These are phyloP conservation scores for Baronia brevicornis DNA, from an alignment of 2,888 invertebrate genomes.

Conservation along the genomic window DNA sequence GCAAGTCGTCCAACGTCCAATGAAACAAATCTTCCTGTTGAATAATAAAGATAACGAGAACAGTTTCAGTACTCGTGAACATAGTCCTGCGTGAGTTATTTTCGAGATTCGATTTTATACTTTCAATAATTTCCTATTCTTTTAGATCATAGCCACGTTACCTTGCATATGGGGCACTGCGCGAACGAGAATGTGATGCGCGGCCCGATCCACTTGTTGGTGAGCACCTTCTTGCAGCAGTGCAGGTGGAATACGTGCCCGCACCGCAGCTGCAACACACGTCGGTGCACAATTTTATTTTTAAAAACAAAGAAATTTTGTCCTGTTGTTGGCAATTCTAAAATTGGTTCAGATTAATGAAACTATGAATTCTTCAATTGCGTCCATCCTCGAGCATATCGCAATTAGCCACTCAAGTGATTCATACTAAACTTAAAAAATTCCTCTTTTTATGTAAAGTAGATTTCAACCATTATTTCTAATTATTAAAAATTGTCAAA, in stretches of 20 bases:
- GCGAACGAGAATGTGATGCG: constrained; percentile 97
- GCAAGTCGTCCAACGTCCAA: constrained; percentile 82
- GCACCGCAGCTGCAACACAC: constrained; percentile 82
- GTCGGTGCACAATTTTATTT: constrained; percentile 12
- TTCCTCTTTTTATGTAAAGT: too few relatives aligned
- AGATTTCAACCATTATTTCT: too few relatives aligned
- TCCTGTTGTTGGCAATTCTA: too few relatives aligned
- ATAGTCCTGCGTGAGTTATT: too few relatives aligned
- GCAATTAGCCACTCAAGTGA: too few relatives aligned
- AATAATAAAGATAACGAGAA: background rate
- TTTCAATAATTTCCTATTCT: background rate
- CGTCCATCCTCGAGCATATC: too few relatives aligned
- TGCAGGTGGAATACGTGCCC: constrained; percentile 97
- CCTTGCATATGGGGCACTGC: constrained; percentile 97
- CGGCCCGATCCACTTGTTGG: constrained; percentile 94
- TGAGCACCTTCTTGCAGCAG: constrained; percentile 89
- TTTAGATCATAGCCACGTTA: constrained; percentile 38
- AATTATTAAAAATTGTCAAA: too few relatives aligned
- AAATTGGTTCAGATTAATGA: too few relatives aligned
- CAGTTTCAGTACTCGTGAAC: background rate
- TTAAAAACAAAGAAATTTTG: constrained; percentile 8
- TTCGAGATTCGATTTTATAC: too few relatives aligned
- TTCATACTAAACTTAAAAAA: too few relatives aligned
- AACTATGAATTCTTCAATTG: too few relatives aligned
- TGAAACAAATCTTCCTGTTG: constrained; percentile 87